Evolutionary conservation across 2,113 vertebrate species (phyloP).

Genomic region (Neofelis nebulosa): DNA sequence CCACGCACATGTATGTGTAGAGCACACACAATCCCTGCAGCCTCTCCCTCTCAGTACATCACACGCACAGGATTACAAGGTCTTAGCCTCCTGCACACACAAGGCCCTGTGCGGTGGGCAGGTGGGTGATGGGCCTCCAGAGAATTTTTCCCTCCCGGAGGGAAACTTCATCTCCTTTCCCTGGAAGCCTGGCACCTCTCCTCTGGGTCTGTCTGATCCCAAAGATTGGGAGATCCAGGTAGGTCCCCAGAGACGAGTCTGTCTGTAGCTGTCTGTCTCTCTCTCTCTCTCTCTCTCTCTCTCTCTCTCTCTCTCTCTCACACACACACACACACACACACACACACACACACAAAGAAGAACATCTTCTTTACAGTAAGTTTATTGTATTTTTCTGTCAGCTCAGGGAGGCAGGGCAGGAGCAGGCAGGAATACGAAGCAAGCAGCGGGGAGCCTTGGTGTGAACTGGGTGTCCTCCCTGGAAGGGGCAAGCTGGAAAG

Average conservation of each 20-base stretch:
- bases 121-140: background rate
- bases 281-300: background rate
- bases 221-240: conserved; percentile 6
- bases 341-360: background rate
- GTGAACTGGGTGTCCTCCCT: background rate
- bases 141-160: background rate
- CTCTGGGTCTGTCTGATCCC: background rate
- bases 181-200: background rate
- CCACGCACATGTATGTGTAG: background rate
- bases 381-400: conserved; percentile 54
- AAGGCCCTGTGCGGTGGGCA: background rate
- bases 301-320: background rate
- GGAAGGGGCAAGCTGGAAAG: background rate
- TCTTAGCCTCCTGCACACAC: background rate
- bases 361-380: conserved; percentile 2
- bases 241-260: background rate
- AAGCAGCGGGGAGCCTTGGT: background rate
- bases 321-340: background rate
- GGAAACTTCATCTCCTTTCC: background rate
- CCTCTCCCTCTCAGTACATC: background rate
- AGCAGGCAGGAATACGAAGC: background rate
- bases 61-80: background rate
- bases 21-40: background rate
- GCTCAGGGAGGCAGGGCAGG: background rate
- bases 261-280: background rate